Evolutionary conservation across 2,113 vertebrate species (phyloP), one percentile per base, ranked within the genome.

Genomic region (Craseonycteris thonglongyai): DNA sequence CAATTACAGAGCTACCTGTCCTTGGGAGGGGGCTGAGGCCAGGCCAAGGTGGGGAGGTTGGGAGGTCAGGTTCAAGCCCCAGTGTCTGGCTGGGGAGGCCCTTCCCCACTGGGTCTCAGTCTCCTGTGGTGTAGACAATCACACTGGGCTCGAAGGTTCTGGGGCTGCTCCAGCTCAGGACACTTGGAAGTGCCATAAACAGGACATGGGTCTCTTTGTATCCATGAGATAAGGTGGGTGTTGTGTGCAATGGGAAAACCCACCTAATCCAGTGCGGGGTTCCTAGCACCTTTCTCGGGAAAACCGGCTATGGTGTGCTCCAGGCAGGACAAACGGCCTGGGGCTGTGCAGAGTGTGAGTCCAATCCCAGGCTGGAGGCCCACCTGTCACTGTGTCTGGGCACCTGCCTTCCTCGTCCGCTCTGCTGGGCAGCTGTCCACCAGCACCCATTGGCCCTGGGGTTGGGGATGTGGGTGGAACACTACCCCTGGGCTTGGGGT

Each of bases 401-500:
- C 14, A 8, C 47, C 63, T 4, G 26, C 8, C 80, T 56, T 33
- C 16, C 56, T 26, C 22, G 22, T 18, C 49, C 5, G 9, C 56
- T 75, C 42, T 9, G 54, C n/a, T 21, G 21, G 42, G 79, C 4
- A n/a, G 54, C 45, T 51, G 12, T 35, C 8, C 42, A 7, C 18
- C 4, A 0, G n/a, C n/a, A 72, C 30, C 33, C 5, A 38, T n/a
- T 26, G 0, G 1, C 72, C 30, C 40, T 38, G 5, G 38, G 74
- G 24, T 61, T 69, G 24, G 1, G 0, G 26, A 13, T 38, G 30
- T 21, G 51, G 49, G 47, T 14, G 22, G 68, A 51, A 28, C 1
- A 18, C 24, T 19, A 12, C 26, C 21, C 5, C 47, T 22, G 45
- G 30, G 28, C 58, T 42, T 8, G 66, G n/a, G 16, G 21, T 26